Conservation (phyloP, 2,888 invertebrate species). For the Netelia virgata region DNA sequence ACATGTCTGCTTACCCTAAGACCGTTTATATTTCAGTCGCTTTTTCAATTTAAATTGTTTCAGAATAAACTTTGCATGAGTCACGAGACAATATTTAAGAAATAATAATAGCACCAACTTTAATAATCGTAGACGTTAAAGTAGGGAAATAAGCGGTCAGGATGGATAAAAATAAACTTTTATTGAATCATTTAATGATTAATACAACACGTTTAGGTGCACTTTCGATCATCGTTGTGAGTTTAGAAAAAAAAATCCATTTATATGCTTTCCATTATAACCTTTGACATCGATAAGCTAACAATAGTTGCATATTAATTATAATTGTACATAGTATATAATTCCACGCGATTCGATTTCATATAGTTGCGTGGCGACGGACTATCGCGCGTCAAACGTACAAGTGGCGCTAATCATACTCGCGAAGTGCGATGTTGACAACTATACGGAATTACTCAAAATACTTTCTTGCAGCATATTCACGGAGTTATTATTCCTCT, state of each 20-base stretch:
- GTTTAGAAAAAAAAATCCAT: slow-evolving; percentile 27
- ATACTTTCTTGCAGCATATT: slow-evolving; percentile 41
- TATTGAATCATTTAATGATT: slow-evolving; percentile 45
- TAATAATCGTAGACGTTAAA: neutral
- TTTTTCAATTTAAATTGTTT: no score
- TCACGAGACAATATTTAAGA: no score
- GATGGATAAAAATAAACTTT: slow-evolving; percentile 48
- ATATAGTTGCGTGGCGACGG: neutral
- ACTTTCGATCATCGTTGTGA: slow-evolving; percentile 20
- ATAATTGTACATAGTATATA: slow-evolving; percentile 38
- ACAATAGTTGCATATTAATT: slow-evolving; percentile 36
- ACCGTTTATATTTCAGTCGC: no score
- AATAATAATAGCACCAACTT: neutral
- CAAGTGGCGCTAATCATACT: slow-evolving; percentile 49
- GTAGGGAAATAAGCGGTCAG: neutral
- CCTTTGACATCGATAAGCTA: slow-evolving; percentile 32
- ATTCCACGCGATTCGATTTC: neutral
- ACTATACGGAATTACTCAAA: slow-evolving; percentile 38
- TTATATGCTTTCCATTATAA: slow-evolving; percentile 33
- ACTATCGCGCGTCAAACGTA: slow-evolving; percentile 6
- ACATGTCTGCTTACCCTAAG: neutral
- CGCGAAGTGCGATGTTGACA: slow-evolving; percentile 9
- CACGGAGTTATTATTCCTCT: slow-evolving; percentile 1
- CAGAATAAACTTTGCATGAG: no score
- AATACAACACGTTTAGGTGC: slow-evolving; percentile 43